Evolutionary conservation across 2,888 invertebrate species (phyloP).

Genomic region (Eupithecia vulgata): DNA sequence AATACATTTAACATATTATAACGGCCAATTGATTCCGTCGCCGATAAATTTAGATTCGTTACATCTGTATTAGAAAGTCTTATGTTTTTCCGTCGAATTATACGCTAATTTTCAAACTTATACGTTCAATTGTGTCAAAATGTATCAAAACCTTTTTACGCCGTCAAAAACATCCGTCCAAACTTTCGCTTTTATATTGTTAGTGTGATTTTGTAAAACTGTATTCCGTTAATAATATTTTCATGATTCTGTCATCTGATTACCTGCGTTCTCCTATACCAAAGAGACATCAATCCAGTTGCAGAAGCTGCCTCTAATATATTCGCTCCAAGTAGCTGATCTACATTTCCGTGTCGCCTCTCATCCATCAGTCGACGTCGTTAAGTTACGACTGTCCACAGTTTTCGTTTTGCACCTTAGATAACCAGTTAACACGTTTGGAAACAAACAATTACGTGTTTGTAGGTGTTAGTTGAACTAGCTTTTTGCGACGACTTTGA

Average conservation of each 20-base stretch:
- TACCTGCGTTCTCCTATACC: too few relatives aligned
- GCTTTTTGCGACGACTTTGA: background rate
- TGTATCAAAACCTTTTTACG: too few relatives aligned
- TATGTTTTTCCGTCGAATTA: too few relatives aligned
- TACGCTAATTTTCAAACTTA: too few relatives aligned
- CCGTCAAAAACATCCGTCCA: too few relatives aligned
- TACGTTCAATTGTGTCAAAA: too few relatives aligned
- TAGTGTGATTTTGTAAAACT: too few relatives aligned
- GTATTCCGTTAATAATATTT: too few relatives aligned
- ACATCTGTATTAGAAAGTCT: too few relatives aligned
- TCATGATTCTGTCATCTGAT: too few relatives aligned
- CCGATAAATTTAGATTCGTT: background rate
- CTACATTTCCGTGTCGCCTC: background rate
- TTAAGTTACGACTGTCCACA: background rate
- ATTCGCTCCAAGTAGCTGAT: slow-evolving; percentile 1
- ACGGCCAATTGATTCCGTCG: background rate
- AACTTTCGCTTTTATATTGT: too few relatives aligned
- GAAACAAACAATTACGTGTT: slow-evolving; percentile 1
- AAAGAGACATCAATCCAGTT: background rate
- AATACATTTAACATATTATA: background rate
- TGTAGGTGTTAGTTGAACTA: background rate
- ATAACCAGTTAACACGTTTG: slow-evolving; percentile 3
- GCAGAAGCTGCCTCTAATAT: background rate
- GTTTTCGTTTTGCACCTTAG: slow-evolving; percentile 3
- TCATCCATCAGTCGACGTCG: background rate